A percentile compares a stretch with the other conserved stretches of the same genome.
Evolutionary conservation across 2,888 invertebrate genomes (phyloP).

Genomic region (Nipponacmea schrenckii): DNA sequence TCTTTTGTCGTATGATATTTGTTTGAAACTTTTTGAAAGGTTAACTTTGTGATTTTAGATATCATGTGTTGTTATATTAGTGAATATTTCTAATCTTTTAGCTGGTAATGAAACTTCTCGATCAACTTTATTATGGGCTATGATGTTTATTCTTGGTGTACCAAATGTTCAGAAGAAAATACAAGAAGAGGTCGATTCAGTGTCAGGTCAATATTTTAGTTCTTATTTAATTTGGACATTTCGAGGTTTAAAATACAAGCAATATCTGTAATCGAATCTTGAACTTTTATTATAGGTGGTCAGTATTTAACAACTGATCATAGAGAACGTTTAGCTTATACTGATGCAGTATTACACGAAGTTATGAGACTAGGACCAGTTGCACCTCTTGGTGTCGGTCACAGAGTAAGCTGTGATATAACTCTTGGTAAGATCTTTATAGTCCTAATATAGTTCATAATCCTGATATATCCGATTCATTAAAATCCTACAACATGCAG

Average conservation of each 20-base stretch:
- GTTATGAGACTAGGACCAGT: conserved; percentile 27
- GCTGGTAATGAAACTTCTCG: conserved; percentile 37
- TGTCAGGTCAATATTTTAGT: conserved; percentile 17
- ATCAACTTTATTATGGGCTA: conserved; percentile 28
- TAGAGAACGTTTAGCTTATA: conserved; percentile 22
- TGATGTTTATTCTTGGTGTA: conserved; percentile 23
- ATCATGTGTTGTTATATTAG: too few relatives aligned
- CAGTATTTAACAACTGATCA: background rate
- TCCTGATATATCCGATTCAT: too few relatives aligned
- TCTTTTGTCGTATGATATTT: too few relatives aligned
- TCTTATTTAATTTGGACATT: background rate
- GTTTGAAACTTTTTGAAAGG: too few relatives aligned
- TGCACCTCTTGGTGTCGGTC: conserved; percentile 27
- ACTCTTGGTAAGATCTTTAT: conserved; percentile 19
- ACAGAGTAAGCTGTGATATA: conserved; percentile 25
- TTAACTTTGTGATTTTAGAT: too few relatives aligned
- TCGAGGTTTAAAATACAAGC: too few relatives aligned
- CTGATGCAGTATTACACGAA: conserved; percentile 30
- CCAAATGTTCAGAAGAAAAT: conserved; percentile 33
- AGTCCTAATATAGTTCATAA: background rate
- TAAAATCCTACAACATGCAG: too few relatives aligned
- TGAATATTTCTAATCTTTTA: conserved; percentile 19
- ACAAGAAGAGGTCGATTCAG: conserved; percentile 22
- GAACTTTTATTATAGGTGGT: too few relatives aligned
- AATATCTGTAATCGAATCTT: too few relatives aligned